Base-by-base conservation (phyloP, 2,888 invertebrate genomes). In the Epirrita christyi region DNA sequence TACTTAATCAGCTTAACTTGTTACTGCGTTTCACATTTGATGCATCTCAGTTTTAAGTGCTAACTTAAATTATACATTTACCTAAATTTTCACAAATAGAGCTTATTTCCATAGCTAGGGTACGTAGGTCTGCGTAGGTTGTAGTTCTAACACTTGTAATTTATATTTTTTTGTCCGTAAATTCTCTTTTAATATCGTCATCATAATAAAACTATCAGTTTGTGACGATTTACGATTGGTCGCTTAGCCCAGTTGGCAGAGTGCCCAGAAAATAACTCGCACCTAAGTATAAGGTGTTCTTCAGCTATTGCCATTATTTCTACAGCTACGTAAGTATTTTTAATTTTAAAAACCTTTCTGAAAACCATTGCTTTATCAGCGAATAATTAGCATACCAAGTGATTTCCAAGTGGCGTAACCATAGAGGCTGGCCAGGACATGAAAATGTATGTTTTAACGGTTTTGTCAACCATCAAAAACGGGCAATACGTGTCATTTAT, bases 271-370 rank as follows among this genome's bases (percentile, higher is more conserved):
- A 42, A 48, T 54, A 36, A 29, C 47, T 45, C 44, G 40, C 49
- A 55, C 38, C 55, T 55, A 44, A 29, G 29, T 29, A 34, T 55
- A 32, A 27, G 34, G 41, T 45, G 29, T 36, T 54, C 52, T 42
- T 8, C 14, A 8, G 15, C 40, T 27, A 27, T n/a, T 42, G 42
- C 5, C 21, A 13, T 40, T 15, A 6, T 15, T 10, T 32, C 6
- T n/a, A n/a, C n/a, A n/a, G 21, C 21, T 21, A 21, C 2, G 21
- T 21, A 21, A n/a, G n/a, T n/a, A n/a, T n/a, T n/a, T n/a, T n/a
- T n/a, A n/a, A n/a, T n/a, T n/a, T n/a, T n/a, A n/a, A n/a, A n/a
- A n/a, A n/a, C n/a, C n/a, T n/a, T n/a, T n/a, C n/a, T n/a, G n/a
- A n/a, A n/a, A n/a, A n/a, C n/a, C n/a, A n/a, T n/a, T n/a, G 4